Conservation (phyloP, 2,888 invertebrate genomes). For the Apotomis betuletana region DNA sequence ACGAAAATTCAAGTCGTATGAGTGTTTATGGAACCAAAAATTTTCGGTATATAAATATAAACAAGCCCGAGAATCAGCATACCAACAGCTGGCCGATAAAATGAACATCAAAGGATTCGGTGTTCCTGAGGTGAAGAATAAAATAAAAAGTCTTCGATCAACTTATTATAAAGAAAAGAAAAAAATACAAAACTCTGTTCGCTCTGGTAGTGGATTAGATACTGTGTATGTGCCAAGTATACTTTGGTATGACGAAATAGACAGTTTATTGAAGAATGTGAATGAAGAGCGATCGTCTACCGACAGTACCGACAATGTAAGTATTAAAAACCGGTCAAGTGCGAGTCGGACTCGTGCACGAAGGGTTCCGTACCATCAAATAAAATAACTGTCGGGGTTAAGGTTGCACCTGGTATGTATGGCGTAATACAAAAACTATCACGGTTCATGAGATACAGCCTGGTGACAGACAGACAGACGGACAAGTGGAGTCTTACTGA, state of each 20-base stretch:
- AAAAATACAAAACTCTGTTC: constrained; percentile 15
- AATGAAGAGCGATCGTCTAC: not conserved
- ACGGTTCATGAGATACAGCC: no score
- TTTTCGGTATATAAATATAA: constrained; percentile 39
- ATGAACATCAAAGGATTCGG: constrained; percentile 22
- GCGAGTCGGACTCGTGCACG: no score
- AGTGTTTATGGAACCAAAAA: constrained; percentile 43
- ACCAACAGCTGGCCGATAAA: constrained; percentile 30
- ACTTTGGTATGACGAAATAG: not conserved
- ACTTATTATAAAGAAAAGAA: constrained; percentile 22
- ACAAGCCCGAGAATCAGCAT: constrained; percentile 30
- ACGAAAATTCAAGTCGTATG: constrained; percentile 42
- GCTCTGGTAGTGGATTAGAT: not conserved
- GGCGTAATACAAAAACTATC: no score
- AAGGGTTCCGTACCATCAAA: no score
- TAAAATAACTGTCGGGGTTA: no score
- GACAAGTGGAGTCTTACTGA: no score
- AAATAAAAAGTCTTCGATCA: constrained; percentile 41
- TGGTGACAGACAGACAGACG: no score
- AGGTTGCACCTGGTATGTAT: no score
- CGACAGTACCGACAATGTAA: not conserved
- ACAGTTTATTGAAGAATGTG: not conserved
- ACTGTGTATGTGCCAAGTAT: not conserved
- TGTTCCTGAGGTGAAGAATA: constrained; percentile 40
- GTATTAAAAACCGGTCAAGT: not conserved